Conservation (phyloP, 2,888 invertebrate genomes). For the Lacanobia wlatinum region DNA sequence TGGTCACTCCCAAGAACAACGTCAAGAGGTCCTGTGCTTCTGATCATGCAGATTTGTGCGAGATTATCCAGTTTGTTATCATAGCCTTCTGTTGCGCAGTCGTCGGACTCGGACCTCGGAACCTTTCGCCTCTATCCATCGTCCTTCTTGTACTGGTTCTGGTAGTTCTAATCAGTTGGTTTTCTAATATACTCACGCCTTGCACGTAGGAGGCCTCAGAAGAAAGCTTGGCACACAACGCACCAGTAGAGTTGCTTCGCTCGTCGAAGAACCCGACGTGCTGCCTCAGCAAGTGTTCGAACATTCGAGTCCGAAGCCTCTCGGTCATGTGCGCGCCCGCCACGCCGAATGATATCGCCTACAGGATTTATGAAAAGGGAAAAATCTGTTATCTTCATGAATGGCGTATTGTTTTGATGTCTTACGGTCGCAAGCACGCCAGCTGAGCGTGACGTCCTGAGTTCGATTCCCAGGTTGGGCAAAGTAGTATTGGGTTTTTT, state of each 20-base stretch:
- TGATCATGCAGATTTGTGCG: background rate
- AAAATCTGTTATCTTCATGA: background rate
- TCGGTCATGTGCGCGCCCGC: slow-evolving; percentile 95
- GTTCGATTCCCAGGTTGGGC: no score
- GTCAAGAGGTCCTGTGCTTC: background rate
- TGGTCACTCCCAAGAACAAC: background rate
- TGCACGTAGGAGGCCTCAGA: slow-evolving; percentile 94
- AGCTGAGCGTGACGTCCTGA: no score
- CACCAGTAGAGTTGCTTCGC: slow-evolving; percentile 93
- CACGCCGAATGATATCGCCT: slow-evolving; percentile 92
- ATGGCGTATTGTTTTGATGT: no score
- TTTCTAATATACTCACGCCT: slow-evolving; percentile 88
- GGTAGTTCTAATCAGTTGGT: background rate
- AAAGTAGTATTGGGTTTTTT: no score
- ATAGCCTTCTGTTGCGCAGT: background rate
- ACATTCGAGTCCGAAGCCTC: slow-evolving; percentile 92
- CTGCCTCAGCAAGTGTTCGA: slow-evolving; percentile 92
- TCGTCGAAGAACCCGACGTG: slow-evolving; percentile 93
- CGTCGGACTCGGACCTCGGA: background rate
- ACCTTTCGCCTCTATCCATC: background rate
- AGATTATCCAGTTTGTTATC: no score
- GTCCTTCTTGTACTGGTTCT: background rate
- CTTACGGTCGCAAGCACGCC: no score
- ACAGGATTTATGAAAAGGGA: slow-evolving; percentile 13
- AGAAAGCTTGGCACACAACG: slow-evolving; percentile 93